phyloP scores from a whole-genome alignment of 2,888 invertebrate species.

The Argyresthia albistria region DNA sequence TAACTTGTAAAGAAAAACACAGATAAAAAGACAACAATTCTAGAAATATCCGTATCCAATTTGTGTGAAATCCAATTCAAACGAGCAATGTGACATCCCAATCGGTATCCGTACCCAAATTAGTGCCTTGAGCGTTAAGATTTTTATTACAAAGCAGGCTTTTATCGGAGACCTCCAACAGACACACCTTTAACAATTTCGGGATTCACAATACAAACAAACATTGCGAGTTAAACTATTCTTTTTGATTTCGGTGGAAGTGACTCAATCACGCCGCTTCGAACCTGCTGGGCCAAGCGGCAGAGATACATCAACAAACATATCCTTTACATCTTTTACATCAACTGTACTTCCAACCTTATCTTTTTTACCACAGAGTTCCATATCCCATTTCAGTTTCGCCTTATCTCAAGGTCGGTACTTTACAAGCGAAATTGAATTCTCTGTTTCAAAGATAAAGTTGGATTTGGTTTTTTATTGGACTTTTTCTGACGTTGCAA shows the following conservation, averaged over 20 bases:
- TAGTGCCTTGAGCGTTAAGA: conserved; percentile 14
- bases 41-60: no score
- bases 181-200: conserved; percentile 21
- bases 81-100: no score
- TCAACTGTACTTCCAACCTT: background rate
- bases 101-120: conserved; percentile 3
- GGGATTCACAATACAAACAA: conserved; percentile 28
- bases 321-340: conserved; percentile 1
- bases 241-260: conserved; percentile 35
- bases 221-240: conserved; percentile 19
- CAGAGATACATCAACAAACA: conserved; percentile 19
- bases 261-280: conserved; percentile 45
- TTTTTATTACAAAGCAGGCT: conserved; percentile 39
- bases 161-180: conserved; percentile 28
- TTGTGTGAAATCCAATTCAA: no score
- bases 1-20: no score
- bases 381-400: background rate
- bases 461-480: conserved; percentile 6
- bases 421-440: conserved; percentile 6
- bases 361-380: background rate
- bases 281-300: conserved; percentile 32
- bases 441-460: background rate
- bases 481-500: conserved; percentile 19
- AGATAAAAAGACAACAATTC: no score
- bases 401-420: background rate